Evolutionary conservation across 2,888 invertebrate genomes (phyloP).

Genomic region (Hesperia comma): DNA sequence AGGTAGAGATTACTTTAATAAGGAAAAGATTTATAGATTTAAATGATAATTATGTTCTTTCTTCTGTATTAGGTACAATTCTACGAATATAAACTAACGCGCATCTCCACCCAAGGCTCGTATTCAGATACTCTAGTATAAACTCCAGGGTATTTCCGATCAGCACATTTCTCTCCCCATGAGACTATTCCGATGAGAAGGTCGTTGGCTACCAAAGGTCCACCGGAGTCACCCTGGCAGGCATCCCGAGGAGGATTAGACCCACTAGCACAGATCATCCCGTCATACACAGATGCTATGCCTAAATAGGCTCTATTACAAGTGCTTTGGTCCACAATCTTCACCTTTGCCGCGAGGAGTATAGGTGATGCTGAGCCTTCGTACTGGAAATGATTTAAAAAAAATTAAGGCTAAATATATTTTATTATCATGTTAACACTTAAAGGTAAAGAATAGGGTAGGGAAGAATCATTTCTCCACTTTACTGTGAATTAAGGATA

Average conservation of each 20-base stretch:
- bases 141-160: constrained; percentile 80
- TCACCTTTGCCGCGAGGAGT: constrained; percentile 67
- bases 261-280: constrained; percentile 75
- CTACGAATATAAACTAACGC: constrained; percentile 16
- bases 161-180: constrained; percentile 84
- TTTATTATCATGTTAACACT: too few relatives aligned
- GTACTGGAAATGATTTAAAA: constrained; percentile 57
- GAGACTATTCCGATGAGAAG: constrained; percentile 82
- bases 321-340: constrained; percentile 61
- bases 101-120: constrained; percentile 59
- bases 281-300: constrained; percentile 59
- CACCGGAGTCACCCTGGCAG: constrained; percentile 85
- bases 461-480: too few relatives aligned
- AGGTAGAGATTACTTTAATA: too few relatives aligned
- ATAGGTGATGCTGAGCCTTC: constrained; percentile 60
- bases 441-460: too few relatives aligned
- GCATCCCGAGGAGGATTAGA: constrained; percentile 67
- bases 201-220: constrained; percentile 78
- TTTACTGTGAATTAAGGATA: too few relatives aligned
- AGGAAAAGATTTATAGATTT: too few relatives aligned
- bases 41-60: too few relatives aligned
- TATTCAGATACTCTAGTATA: constrained; percentile 79
- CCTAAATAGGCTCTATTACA: constrained; percentile 69
- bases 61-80: too few relatives aligned
- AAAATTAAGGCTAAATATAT: not conserved